phyloP scores from a whole-genome alignment of 2,113 vertebrate genomes.

The Picathartes gymnocephalus region DNA sequence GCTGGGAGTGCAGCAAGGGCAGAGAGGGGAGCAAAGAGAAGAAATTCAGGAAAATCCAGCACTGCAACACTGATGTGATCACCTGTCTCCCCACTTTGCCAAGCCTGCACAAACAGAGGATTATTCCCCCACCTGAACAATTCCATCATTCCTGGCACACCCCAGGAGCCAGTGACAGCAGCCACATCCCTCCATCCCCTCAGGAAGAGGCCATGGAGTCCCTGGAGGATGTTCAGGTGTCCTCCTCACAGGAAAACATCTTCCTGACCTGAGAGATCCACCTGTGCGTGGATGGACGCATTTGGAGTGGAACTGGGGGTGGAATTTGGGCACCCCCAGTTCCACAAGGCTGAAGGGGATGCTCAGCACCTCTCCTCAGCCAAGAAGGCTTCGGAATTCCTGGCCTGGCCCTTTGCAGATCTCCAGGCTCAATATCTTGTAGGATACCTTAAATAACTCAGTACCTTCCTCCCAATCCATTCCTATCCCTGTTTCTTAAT shows the following conservation, averaged over 20 bases:
- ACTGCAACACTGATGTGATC: too few relatives aligned
- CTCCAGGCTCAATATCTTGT: accelerated
- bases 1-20: background rate
- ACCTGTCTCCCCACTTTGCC: background rate
- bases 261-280: background rate
- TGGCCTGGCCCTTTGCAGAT: background rate
- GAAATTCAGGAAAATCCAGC: background rate
- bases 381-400: background rate
- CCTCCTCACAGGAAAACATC: background rate
- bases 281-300: background rate
- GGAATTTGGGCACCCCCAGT: background rate
- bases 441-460: background rate
- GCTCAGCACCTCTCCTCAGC: background rate
- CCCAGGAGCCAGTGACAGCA: background rate
- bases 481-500: background rate
- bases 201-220: accelerated
- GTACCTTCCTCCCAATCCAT: background rate
- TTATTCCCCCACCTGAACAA: background rate
- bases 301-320: background rate
- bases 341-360: background rate
- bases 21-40: background rate
- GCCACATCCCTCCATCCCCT: background rate
- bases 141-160: background rate
- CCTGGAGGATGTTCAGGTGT: background rate
- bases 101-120: background rate